Evolutionary conservation across 2,797 vertebrate genomes (phyloP).

Genomic region (Sebastolobus altivelis): DNA sequence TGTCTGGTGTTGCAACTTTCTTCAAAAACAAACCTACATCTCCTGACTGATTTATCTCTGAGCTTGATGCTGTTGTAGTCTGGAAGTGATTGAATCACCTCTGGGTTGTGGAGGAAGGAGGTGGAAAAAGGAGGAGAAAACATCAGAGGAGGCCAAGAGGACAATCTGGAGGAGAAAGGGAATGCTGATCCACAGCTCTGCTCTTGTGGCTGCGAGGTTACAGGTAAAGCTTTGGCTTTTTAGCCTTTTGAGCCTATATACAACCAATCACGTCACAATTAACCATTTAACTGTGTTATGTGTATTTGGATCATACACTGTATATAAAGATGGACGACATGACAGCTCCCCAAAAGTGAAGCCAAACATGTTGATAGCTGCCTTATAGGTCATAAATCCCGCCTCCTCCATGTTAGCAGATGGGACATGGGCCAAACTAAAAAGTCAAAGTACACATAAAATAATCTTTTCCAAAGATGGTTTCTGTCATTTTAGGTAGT

Average conservation of each 20-base stretch:
- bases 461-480: neutral
- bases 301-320: neutral
- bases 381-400: neutral
- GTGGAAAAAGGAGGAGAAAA: constrained; percentile 14
- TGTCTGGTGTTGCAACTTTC: constrained; percentile 47
- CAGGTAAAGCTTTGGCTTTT: neutral
- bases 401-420: neutral
- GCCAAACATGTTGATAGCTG: neutral
- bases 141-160: neutral
- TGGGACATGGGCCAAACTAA: neutral
- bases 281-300: neutral
- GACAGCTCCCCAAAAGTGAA: too few species aligned
- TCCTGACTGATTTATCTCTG: constrained; percentile 57
- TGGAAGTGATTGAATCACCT: constrained; percentile 54
- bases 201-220: neutral
- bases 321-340: too few species aligned
- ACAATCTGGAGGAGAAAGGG: neutral
- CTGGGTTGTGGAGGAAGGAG: constrained; percentile 12
- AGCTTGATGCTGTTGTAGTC: constrained; percentile 51
- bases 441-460: neutral
- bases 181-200: constrained; percentile 1
- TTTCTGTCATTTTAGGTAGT: neutral
- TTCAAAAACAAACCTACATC: constrained; percentile 47
- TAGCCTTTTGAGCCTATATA: neutral
- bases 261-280: neutral